Evolutionary conservation across 2,113 vertebrate species (phyloP).

Genomic region (Takifugu flavidus): DNA sequence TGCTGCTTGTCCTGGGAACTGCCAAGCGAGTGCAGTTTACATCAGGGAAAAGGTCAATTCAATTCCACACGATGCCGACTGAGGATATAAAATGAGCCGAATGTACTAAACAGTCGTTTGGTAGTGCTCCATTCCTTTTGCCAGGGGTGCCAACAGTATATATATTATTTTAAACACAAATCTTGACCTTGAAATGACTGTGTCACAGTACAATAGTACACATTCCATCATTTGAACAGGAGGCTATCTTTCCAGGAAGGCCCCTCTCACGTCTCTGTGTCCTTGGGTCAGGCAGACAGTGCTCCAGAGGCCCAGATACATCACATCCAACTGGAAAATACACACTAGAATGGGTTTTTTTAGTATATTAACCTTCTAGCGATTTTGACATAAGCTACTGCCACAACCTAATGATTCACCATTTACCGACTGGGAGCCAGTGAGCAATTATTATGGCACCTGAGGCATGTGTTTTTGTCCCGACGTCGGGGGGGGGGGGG

Average conservation of each 20-base stretch:
- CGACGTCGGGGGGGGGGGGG: slow-evolving; percentile 41
- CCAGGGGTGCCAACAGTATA: not conserved
- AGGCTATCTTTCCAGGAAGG: slow-evolving; percentile 20
- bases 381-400: no score
- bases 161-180: not conserved
- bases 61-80: no score
- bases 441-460: slow-evolving; percentile 47
- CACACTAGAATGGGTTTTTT: slow-evolving; percentile 7
- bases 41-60: not conserved
- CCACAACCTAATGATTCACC: slow-evolving; percentile 26
- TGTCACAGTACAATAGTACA: not conserved
- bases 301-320: slow-evolving; percentile 12
- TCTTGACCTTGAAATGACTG: not conserved
- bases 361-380: not conserved
- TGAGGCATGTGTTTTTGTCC: slow-evolving; percentile 33
- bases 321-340: not conserved
- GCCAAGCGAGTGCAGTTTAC: slow-evolving; percentile 20
- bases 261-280: slow-evolving; percentile 24
- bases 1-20: slow-evolving; percentile 25
- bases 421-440: slow-evolving; percentile 42
- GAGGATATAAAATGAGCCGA: no score
- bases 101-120: no score
- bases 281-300: slow-evolving; percentile 10
- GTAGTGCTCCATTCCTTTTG: not conserved
- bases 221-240: not conserved